Conservation (phyloP, 2,113 vertebrate species). For the Toxostoma redivivum region DNA sequence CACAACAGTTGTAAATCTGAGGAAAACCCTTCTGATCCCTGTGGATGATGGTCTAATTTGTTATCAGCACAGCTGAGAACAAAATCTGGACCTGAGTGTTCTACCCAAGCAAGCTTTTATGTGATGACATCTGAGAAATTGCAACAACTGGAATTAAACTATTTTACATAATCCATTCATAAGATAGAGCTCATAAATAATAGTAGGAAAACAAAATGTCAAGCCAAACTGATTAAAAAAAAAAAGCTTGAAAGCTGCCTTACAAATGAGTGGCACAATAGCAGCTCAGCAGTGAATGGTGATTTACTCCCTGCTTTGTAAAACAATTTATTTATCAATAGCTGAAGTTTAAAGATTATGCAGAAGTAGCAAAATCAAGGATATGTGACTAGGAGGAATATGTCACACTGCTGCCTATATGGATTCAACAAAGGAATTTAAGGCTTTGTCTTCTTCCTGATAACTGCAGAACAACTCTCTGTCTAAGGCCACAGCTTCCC, state of each 20-base stretch:
- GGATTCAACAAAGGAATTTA: neutral
- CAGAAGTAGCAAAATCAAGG: neutral
- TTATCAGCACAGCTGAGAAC: neutral
- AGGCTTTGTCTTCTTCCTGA: neutral
- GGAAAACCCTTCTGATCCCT: slow-evolving; percentile 3
- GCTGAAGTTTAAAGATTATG: slow-evolving; percentile 23
- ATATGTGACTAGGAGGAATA: neutral
- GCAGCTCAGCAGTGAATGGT: slow-evolving; percentile 10
- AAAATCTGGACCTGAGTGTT: neutral
- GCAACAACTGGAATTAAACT: slow-evolving; percentile 33
- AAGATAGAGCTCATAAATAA: slow-evolving; percentile 53
- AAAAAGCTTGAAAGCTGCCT: slow-evolving; percentile 28
- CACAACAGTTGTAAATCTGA: neutral
- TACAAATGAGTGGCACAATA: slow-evolving; percentile 36
- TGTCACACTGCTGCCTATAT: neutral
- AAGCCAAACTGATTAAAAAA: slow-evolving; percentile 35
- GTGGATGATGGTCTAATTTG: neutral
- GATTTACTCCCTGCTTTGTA: slow-evolving; percentile 12
- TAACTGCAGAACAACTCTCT: neutral
- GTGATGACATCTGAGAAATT: slow-evolving; percentile 28
- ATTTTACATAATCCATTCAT: slow-evolving; percentile 57
- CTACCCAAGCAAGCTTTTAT: neutral
- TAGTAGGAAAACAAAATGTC: slow-evolving; percentile 37
- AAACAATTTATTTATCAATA: slow-evolving; percentile 40
- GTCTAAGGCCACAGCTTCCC: neutral